These are phyloP conservation scores for Dendronephthya gigantea DNA, from an alignment of 64 coral and sea anemone species.

Conservation along the genomic window DNA sequence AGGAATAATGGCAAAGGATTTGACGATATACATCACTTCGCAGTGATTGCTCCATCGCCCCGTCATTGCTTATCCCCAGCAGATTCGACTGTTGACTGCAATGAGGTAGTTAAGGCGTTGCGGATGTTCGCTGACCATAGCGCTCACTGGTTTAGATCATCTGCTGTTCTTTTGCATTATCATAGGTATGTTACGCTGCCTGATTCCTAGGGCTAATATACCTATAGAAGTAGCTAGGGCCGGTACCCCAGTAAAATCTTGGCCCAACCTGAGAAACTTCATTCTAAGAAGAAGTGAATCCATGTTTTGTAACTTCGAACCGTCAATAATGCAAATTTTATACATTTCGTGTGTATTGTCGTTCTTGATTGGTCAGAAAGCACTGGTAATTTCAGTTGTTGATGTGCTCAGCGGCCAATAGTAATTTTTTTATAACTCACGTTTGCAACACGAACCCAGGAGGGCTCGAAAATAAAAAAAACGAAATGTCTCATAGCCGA, in stretches of 20 bases:
- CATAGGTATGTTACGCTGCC: constrained; percentile 49
- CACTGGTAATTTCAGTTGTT: too few relatives aligned
- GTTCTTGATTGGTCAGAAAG: too few relatives aligned
- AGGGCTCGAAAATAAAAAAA: too few relatives aligned
- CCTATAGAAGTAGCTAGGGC: not conserved
- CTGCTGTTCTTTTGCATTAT: constrained; percentile 69
- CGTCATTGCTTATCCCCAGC: not conserved
- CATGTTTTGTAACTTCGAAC: too few relatives aligned
- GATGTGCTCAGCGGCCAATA: too few relatives aligned
- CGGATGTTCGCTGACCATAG: constrained; percentile 54
- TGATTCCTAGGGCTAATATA: not conserved
- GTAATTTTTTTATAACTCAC: too few relatives aligned
- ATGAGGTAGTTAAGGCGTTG: not conserved
- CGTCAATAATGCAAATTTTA: too few relatives aligned
- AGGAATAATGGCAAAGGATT: constrained; percentile 90
- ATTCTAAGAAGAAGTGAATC: too few relatives aligned
- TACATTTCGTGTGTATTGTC: too few relatives aligned
- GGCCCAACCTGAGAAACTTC: not conserved
- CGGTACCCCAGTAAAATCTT: not conserved
- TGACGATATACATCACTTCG: constrained; percentile 85
- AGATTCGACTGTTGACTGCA: not conserved
- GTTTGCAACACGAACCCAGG: too few relatives aligned
- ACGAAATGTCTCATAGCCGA: too few relatives aligned
- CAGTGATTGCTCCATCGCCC: not conserved
- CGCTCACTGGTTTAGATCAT: constrained; percentile 85